These are phyloP conservation scores for Zhuqinia jingwanae DNA, from an alignment of 2,888 invertebrate species.

Conservation along the genomic window DNA sequence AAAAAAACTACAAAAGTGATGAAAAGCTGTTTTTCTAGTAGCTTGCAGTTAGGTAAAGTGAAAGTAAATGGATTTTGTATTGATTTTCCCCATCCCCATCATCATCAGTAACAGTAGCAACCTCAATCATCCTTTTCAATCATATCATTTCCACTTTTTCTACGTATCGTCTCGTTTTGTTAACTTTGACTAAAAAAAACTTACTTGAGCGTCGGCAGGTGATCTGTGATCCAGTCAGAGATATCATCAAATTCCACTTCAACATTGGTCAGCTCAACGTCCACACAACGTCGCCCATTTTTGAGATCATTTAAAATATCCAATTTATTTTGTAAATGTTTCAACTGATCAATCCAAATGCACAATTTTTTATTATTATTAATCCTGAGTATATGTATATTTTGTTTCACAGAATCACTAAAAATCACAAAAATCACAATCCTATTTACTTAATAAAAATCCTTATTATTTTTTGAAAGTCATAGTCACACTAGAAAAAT, in stretches of 20 bases:
- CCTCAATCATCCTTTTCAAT: conserved; percentile 5
- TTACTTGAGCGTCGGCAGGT: conserved; percentile 87
- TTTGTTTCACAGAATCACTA: too few species aligned
- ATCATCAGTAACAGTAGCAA: too few species aligned
- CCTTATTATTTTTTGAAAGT: too few species aligned
- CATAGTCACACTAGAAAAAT: too few species aligned
- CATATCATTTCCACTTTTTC: background rate
- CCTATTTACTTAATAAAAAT: too few species aligned
- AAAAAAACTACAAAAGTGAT: background rate
- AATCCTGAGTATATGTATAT: too few species aligned
- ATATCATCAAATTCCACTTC: conserved; percentile 90
- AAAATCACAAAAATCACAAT: too few species aligned
- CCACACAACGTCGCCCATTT: conserved; percentile 86
- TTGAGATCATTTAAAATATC: conserved; percentile 53
- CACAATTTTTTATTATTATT: too few species aligned
- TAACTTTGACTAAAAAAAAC: conserved; percentile 56
- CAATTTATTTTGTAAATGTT: too few species aligned
- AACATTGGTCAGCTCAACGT: conserved; percentile 82
- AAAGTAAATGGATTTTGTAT: background rate
- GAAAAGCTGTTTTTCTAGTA: background rate
- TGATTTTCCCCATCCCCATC: background rate
- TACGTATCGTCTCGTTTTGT: too few species aligned
- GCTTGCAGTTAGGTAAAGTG: background rate
- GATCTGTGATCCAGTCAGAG: conserved; percentile 90
- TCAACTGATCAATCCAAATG: too few species aligned